A percentile compares a stretch with the other conserved stretches of the same genome.
Conservation (phyloP, 1,140 invertebrate genomes). For the Heterodera schachtii region DNA sequence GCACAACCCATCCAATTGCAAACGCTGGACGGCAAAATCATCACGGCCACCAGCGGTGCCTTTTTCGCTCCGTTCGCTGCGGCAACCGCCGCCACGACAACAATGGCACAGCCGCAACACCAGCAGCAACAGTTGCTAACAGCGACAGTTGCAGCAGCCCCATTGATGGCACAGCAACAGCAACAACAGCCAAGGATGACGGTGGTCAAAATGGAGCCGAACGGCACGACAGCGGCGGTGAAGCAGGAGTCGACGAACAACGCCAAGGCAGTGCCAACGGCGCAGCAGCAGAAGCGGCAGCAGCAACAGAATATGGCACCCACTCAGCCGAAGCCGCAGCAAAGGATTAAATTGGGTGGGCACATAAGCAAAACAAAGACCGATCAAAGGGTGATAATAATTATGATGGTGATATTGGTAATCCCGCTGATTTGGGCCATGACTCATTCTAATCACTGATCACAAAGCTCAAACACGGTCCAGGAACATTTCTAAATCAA, state of each 20-base stretch:
- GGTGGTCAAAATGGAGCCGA: background rate
- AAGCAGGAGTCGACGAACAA: background rate
- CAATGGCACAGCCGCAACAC: background rate
- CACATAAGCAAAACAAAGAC: no score
- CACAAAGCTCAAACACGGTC: no score
- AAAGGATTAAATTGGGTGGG: constrained; percentile 62
- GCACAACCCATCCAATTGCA: constrained; percentile 34
- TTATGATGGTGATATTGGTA: background rate
- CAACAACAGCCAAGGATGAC: background rate
- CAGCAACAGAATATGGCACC: constrained; percentile 21
- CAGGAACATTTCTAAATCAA: no score
- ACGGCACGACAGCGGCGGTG: background rate
- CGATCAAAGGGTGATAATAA: background rate
- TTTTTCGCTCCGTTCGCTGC: constrained; percentile 4
- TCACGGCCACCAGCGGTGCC: constrained; percentile 16
- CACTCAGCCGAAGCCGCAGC: constrained; percentile 41
- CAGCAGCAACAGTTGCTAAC: background rate
- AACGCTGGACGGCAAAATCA: constrained; percentile 33
- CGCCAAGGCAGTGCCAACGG: background rate
- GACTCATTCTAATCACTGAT: no score
- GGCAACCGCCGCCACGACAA: background rate
- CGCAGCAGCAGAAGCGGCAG: constrained; percentile 38
- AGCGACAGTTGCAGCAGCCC: background rate
- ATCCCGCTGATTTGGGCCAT: no score
- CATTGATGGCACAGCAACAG: background rate